Percentiles rank a stretch among this genome's conserved stretches.
These are phyloP conservation scores for Dysidea cf. avara DNA, from an alignment of 37 sponge, comb jelly and placozoan genomes.

Conservation along the genomic window DNA sequence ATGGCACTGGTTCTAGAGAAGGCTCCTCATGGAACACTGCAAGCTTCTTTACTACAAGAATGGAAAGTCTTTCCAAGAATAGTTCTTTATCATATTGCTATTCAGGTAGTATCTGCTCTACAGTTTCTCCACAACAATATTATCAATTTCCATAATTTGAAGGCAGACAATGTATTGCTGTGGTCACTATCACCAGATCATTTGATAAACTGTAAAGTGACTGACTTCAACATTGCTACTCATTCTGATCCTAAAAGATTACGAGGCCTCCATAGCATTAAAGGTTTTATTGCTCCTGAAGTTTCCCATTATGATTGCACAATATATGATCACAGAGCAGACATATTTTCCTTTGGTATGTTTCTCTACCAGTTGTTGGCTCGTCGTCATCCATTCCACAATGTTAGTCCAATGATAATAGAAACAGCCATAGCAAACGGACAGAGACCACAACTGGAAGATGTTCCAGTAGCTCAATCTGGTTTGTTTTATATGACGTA, in stretches of 20 bases:
- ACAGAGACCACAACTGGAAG: conserved; percentile 50
- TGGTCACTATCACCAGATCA: no score
- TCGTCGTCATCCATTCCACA: no score
- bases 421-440: conserved; percentile 34
- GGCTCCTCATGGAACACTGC: conserved; percentile 76
- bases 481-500: conserved; percentile 54
- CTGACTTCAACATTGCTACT: conserved; percentile 84
- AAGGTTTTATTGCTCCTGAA: conserved; percentile 82
- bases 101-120: no score
- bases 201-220: no score
- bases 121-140: conserved; percentile 57
- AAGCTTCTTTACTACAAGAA: conserved; percentile 37
- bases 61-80: conserved; percentile 48
- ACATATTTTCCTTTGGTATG: no score
- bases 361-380: no score
- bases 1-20: conserved; percentile 79
- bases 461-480: conserved; percentile 27
- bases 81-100: conserved; percentile 59
- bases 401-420: conserved; percentile 57
- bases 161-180: conserved; percentile 78
- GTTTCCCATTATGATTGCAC: no score
- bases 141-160: conserved; percentile 79
- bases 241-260: conserved; percentile 60
- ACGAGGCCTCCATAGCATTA: conserved; percentile 62
- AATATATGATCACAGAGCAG: no score